Evolutionary conservation across 2,888 invertebrate species (phyloP).

Genomic region (Calliphora vomitoria): DNA sequence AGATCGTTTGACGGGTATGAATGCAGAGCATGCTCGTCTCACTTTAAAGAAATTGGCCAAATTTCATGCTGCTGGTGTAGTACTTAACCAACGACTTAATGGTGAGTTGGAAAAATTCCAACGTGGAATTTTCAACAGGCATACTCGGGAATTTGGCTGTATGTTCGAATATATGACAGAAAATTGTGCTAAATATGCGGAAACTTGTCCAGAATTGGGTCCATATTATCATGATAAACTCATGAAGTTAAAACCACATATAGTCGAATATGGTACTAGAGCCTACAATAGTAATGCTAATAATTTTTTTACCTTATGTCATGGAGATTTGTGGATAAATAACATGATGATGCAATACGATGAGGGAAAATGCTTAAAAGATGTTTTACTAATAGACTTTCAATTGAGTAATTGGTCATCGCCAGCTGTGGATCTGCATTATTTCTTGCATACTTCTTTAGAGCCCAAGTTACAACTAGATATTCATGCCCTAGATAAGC

Average conservation of each 20-base stretch:
- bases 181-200: constrained; percentile 78
- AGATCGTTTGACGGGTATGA: constrained; percentile 81
- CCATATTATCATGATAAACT: constrained; percentile 79
- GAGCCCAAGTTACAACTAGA: constrained; percentile 76
- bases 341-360: constrained; percentile 80
- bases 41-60: constrained; percentile 84
- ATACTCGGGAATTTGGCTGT: constrained; percentile 78
- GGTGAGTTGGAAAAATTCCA: constrained; percentile 77
- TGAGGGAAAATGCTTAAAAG: constrained; percentile 64
- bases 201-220: constrained; percentile 78
- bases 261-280: constrained; percentile 80
- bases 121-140: constrained; percentile 81
- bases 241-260: constrained; percentile 75
- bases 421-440: constrained; percentile 82
- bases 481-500: constrained; percentile 77
- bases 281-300: constrained; percentile 76
- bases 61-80: constrained; percentile 85
- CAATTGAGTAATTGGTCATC: constrained; percentile 82
- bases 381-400: constrained; percentile 82
- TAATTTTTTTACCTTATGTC: constrained; percentile 79
- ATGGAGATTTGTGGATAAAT: constrained; percentile 83
- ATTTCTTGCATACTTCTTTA: constrained; percentile 81
- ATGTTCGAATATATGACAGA: constrained; percentile 78
- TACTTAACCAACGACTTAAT: constrained; percentile 82
- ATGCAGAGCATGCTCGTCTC: constrained; percentile 83